phyloP scores from a whole-genome alignment of 2,888 invertebrate species.

The Reticulitermes lucifugus region DNA sequence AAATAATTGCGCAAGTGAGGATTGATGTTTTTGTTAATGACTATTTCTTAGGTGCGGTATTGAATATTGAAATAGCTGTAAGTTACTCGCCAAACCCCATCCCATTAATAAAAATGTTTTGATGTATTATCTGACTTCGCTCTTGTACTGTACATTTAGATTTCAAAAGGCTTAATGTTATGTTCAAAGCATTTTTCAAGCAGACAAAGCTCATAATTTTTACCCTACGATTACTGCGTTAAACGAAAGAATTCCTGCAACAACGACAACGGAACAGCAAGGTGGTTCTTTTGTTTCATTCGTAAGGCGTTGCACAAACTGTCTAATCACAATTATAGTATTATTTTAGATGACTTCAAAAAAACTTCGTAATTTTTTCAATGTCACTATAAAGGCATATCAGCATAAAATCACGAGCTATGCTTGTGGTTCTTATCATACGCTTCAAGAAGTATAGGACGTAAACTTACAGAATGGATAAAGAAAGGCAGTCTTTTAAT shows the following conservation, averaged over 20 bases:
- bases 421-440: too few relatives aligned
- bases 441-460: too few relatives aligned
- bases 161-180: constrained; percentile 16
- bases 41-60: background rate
- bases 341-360: too few relatives aligned
- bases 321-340: constrained; percentile 20
- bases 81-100: background rate
- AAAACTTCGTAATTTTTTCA: too few relatives aligned
- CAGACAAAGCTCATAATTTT: constrained; percentile 37
- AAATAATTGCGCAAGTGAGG: background rate
- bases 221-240: constrained; percentile 41
- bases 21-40: background rate
- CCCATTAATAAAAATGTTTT: constrained; percentile 25
- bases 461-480: too few relatives aligned
- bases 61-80: background rate
- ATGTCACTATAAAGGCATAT: too few relatives aligned
- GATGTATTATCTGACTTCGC: background rate
- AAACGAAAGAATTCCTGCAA: constrained; percentile 39
- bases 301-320: background rate
- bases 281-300: constrained; percentile 36
- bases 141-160: background rate
- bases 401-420: too few relatives aligned
- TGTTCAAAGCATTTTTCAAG: constrained; percentile 32
- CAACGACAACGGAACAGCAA: constrained; percentile 34
- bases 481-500: too few relatives aligned